phyloP scores from a whole-genome alignment of 2,888 invertebrate species.

The Orthonevra nobilis region DNA sequence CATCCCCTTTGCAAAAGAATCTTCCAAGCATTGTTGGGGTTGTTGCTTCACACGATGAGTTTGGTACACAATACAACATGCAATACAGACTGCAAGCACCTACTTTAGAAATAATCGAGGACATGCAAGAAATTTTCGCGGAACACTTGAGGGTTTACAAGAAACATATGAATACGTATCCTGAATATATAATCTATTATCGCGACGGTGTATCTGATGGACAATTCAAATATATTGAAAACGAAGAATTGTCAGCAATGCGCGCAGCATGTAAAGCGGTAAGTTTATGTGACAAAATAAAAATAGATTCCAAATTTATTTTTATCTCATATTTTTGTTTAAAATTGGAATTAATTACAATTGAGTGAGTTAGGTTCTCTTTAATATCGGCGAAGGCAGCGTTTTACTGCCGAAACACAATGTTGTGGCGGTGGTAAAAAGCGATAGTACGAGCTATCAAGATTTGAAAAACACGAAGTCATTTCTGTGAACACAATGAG shows the following conservation, averaged over 20 bases:
- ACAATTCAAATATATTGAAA: slow-evolving; percentile 85
- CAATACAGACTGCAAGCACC: slow-evolving; percentile 89
- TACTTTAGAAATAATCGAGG: slow-evolving; percentile 87
- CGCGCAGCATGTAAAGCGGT: slow-evolving; percentile 84
- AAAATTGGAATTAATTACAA: no score
- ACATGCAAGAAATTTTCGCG: slow-evolving; percentile 85
- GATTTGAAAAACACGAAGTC: no score
- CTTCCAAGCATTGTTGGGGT: slow-evolving; percentile 86
- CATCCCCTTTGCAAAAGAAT: slow-evolving; percentile 86
- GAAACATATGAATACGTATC: slow-evolving; percentile 77
- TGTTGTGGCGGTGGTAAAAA: no score
- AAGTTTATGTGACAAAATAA: no score
- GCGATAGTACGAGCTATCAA: no score
- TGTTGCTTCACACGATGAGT: slow-evolving; percentile 86
- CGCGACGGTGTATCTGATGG: slow-evolving; percentile 95
- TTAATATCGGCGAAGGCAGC: no score
- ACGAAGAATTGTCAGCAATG: slow-evolving; percentile 85
- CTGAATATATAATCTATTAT: slow-evolving; percentile 85
- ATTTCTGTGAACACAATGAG: no score
- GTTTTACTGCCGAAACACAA: no score
- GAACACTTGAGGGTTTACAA: slow-evolving; percentile 85
- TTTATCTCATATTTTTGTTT: no score
- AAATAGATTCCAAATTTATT: no score
- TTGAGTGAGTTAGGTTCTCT: no score
- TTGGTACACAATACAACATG: slow-evolving; percentile 87